A percentile compares a stretch with the other conserved stretches of the same genome.
phyloP scores from a whole-genome alignment of 2,888 invertebrate genomes.

The Mimas tiliae region DNA sequence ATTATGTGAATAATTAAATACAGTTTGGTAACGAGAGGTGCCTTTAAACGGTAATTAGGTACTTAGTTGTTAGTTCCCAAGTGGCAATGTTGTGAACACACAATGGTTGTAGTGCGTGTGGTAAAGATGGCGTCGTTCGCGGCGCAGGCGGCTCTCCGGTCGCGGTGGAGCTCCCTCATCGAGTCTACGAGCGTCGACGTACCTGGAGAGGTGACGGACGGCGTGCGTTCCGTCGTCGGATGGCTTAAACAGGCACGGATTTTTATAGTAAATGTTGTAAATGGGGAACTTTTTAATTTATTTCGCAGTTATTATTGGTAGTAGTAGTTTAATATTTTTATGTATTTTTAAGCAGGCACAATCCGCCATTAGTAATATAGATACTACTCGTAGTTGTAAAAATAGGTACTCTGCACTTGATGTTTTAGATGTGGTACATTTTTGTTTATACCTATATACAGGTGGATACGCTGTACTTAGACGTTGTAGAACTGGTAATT shows the following conservation, averaged over 20 bases:
- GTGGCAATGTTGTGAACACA: slow-evolving; percentile 30
- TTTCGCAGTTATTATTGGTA: not conserved
- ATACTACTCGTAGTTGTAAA: too few species aligned
- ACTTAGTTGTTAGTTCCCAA: not conserved
- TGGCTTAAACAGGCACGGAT: slow-evolving; percentile 91
- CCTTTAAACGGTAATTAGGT: not conserved
- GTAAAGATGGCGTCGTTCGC: slow-evolving; percentile 88
- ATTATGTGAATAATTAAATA: too few species aligned
- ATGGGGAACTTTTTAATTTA: not conserved
- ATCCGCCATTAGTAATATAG: too few species aligned
- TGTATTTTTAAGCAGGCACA: too few species aligned
- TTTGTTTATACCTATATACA: too few species aligned
- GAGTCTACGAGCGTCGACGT: slow-evolving; percentile 89
- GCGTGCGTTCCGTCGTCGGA: slow-evolving; percentile 91
- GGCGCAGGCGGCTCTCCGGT: slow-evolving; percentile 88
- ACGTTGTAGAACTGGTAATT: too few species aligned
- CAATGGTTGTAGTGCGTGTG: slow-evolving; percentile 69
- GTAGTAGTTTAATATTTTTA: too few species aligned
- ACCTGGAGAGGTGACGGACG: slow-evolving; percentile 87
- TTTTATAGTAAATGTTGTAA: slow-evolving; percentile 7
- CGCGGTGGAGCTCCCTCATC: slow-evolving; percentile 90
- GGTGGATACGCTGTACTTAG: too few species aligned
- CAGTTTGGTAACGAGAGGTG: too few species aligned
- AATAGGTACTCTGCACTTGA: too few species aligned
- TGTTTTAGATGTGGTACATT: too few species aligned